Conservation (phyloP, 2,797 vertebrate genomes). For the Gobionotothen gibberifrons region DNA sequence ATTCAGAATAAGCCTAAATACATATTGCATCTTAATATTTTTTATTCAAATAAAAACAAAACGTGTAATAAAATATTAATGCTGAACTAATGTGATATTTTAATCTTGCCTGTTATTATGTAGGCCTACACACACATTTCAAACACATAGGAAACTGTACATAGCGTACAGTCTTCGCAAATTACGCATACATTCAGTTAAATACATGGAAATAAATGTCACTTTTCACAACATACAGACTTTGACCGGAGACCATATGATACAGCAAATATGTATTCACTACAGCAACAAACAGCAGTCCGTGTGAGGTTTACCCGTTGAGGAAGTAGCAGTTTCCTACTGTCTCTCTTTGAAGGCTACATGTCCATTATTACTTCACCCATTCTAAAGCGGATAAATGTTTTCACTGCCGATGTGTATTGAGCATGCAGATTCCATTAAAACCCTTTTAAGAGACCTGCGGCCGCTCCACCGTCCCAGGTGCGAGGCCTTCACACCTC, state of each 20-base stretch:
- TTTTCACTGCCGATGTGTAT: constrained; percentile 86
- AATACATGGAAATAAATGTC: neutral
- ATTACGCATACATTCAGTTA: neutral
- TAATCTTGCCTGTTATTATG: neutral
- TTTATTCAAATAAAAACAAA: too few relatives aligned
- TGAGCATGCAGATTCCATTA: constrained; percentile 82
- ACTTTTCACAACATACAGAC: neutral
- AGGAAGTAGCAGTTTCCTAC: constrained; percentile 65
- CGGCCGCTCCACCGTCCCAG: constrained; percentile 62
- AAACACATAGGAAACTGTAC: neutral
- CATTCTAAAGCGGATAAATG: constrained; percentile 78
- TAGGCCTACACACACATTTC: too few relatives aligned
- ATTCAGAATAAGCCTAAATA: neutral
- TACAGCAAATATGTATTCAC: neutral
- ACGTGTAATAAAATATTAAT: neutral
- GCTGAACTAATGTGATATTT: neutral
- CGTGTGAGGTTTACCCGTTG: constrained; percentile 11
- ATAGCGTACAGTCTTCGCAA: neutral
- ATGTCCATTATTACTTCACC: constrained; percentile 67
- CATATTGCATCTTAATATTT: neutral
- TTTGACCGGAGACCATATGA: neutral
- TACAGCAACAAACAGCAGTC: neutral
- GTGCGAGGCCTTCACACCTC: constrained; percentile 81
- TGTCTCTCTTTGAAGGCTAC: constrained; percentile 63
- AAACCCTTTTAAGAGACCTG: constrained; percentile 62